These are phyloP conservation scores for Presbytis comata DNA, from an alignment of 2,797 vertebrate species.

Conservation along the genomic window DNA sequence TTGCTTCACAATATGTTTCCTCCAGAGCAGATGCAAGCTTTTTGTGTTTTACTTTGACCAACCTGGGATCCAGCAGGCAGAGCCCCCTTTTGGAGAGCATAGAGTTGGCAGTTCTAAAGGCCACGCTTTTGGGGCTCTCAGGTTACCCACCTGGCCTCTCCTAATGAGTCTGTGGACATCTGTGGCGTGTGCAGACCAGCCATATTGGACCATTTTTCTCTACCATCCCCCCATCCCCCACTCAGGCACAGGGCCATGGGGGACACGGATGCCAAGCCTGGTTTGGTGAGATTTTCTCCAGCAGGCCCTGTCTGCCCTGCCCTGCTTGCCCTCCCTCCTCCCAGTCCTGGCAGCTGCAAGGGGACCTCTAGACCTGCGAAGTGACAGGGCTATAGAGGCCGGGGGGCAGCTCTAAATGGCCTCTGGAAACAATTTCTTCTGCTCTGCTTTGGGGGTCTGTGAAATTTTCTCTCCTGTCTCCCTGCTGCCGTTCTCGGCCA, in stretches of 20 bases:
- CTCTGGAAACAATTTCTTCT: slow-evolving; percentile 72
- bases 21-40: accelerated
- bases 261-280: slow-evolving; percentile 45
- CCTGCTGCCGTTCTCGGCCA: background rate
- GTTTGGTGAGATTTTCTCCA: slow-evolving; percentile 78
- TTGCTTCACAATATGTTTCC: background rate
- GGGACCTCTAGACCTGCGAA: slow-evolving; percentile 61
- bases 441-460: slow-evolving; percentile 57
- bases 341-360: slow-evolving; percentile 49
- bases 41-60: background rate
- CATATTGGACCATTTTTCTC: slow-evolving; percentile 41
- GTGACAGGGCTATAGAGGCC: slow-evolving; percentile 11
- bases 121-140: background rate
- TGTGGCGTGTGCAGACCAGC: accelerated
- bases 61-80: background rate
- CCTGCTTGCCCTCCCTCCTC: background rate
- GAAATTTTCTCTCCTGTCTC: slow-evolving; percentile 57
- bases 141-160: background rate
- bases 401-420: slow-evolving; percentile 19
- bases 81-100: background rate
- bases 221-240: background rate
- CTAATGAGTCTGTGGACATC: background rate
- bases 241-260: background rate
- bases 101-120: background rate
- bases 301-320: background rate